phyloP scores from a whole-genome alignment of 2,113 vertebrate genomes.

The Muscicapa adusta region DNA sequence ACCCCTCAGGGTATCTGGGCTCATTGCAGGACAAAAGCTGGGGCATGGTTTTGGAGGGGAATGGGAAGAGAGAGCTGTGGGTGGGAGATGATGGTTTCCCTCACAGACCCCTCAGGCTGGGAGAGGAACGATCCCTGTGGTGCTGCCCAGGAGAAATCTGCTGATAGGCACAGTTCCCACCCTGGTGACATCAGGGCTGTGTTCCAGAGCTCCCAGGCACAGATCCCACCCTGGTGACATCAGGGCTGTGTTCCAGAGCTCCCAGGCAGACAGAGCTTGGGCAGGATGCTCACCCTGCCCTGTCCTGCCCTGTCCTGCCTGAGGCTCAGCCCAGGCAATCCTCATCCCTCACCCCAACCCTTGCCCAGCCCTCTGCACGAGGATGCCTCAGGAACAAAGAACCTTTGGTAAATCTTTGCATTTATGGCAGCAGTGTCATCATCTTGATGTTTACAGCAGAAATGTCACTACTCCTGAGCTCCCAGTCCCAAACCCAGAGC shows the following conservation, averaged over 20 bases:
- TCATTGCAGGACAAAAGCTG: not conserved
- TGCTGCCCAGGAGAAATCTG: not conserved
- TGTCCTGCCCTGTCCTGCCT: not conserved
- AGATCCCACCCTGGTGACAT: not conserved
- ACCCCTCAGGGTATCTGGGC: not conserved
- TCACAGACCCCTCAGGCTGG: not conserved
- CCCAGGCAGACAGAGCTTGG: not conserved
- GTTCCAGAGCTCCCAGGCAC: not conserved
- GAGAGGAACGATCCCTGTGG: fast-evolving
- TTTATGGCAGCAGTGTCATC: not conserved
- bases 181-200: not conserved
- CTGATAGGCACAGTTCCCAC: not conserved
- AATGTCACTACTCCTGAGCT: not conserved
- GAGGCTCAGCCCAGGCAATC: not conserved
- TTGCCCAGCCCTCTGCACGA: not conserved
- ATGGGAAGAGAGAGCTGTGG: not conserved
- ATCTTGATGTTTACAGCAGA: not conserved
- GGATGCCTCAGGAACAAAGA: not conserved
- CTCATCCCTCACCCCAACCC: not conserved
- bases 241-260: not conserved
- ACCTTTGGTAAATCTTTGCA: not conserved
- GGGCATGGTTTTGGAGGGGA: not conserved
- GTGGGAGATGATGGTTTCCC: not conserved
- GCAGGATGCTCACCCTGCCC: not conserved
- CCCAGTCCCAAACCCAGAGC: not conserved